Percentiles rank a stretch among this genome's conserved stretches.
phyloP scores from a whole-genome alignment of 2,113 vertebrate species.

The Pongo abelii region DNA sequence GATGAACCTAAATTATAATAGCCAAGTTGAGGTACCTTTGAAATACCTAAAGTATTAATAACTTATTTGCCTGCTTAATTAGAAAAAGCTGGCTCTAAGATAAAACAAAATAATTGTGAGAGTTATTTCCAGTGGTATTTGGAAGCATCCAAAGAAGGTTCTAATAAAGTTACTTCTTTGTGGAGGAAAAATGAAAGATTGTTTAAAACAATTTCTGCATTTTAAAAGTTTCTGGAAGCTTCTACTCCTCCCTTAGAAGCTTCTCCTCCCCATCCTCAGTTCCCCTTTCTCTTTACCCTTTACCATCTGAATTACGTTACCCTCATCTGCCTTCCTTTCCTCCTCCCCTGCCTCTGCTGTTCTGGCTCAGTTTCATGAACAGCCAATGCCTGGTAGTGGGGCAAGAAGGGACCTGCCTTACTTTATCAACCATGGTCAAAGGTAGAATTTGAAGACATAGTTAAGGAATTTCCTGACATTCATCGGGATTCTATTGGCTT shows the following conservation, averaged over 20 bases:
- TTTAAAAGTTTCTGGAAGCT: neutral
- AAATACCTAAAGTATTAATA: neutral
- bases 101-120: neutral
- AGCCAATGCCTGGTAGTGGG: neutral
- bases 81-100: neutral
- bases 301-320: neutral
- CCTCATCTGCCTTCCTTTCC: neutral
- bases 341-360: neutral
- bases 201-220: neutral
- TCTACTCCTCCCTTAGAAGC: too few species aligned
- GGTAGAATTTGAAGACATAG: too few species aligned
- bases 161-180: neutral
- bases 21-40: neutral
- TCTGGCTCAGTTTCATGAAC: neutral
- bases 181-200: neutral
- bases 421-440: neutral
- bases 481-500: neutral
- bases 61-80: neutral
- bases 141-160: neutral
- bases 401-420: neutral
- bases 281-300: neutral
- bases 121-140: neutral
- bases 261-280: neutral
- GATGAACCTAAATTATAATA: neutral
- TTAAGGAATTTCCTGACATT: neutral